phyloP scores from a whole-genome alignment of 1,140 invertebrate species.

The Grapholita molesta region DNA sequence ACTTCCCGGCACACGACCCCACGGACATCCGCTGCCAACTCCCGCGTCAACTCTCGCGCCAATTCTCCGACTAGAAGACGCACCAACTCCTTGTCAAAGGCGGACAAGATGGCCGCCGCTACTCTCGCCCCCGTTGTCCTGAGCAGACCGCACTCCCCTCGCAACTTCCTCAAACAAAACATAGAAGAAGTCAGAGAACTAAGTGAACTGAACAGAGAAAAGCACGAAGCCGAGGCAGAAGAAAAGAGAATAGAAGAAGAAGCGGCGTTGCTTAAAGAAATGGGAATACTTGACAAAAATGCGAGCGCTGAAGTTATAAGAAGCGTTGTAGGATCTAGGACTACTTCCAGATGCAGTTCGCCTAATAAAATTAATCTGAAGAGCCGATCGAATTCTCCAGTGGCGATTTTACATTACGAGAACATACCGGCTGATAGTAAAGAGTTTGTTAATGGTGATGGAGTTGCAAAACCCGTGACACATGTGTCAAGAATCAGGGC shows the following conservation, averaged over 20 bases:
- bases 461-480: conserved; percentile 44
- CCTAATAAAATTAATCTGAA: conserved; percentile 60
- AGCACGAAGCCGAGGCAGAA: conserved; percentile 71
- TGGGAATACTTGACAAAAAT: conserved; percentile 63
- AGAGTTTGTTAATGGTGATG: conserved; percentile 43
- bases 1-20: conserved; percentile 72
- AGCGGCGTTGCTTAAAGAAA: conserved; percentile 69
- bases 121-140: conserved; percentile 48
- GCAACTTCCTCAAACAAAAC: conserved; percentile 74
- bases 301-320: conserved; percentile 32
- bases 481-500: conserved; percentile 56
- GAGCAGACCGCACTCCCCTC: conserved; percentile 54
- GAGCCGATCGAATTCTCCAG: conserved; percentile 71
- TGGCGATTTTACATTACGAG: conserved; percentile 59
- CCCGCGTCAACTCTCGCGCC: conserved; percentile 59
- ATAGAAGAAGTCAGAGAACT: conserved; percentile 74
- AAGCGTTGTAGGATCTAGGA: conserved; percentile 48
- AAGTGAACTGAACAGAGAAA: conserved; percentile 74
- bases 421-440: conserved; percentile 43
- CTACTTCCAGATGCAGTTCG: conserved; percentile 60
- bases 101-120: conserved; percentile 65
- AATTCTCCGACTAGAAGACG: conserved; percentile 60
- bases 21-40: conserved; percentile 67
- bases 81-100: conserved; percentile 55
- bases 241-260: conserved; percentile 67